Evolutionary conservation across 2,888 invertebrate genomes (phyloP).

Genomic region (Dendrolimus pini): DNA sequence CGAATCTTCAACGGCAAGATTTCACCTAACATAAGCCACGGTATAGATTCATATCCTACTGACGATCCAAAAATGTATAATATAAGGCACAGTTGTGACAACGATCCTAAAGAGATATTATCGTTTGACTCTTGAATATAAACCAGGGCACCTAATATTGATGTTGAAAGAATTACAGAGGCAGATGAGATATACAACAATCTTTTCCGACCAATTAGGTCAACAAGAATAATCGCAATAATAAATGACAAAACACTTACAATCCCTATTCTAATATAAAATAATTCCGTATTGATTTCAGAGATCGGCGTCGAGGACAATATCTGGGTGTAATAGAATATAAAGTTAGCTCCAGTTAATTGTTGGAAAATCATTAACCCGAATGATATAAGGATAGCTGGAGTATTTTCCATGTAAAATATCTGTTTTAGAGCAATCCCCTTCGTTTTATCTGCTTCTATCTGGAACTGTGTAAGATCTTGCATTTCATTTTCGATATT

Average conservation of each 20-base stretch:
- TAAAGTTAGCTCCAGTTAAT: constrained; percentile 90
- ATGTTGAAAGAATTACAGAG: constrained; percentile 85
- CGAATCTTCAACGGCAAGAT: constrained; percentile 91
- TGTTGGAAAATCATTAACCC: constrained; percentile 98
- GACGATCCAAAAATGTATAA: constrained; percentile 92
- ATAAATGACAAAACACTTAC: constrained; percentile 94
- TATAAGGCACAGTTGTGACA: constrained; percentile 88
- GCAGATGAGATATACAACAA: constrained; percentile 89
- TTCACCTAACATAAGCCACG: constrained; percentile 96
- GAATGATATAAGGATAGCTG: constrained; percentile 87
- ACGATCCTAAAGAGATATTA: constrained; percentile 75
- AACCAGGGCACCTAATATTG: constrained; percentile 80
- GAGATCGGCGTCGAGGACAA: constrained; percentile 81
- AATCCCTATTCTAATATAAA: constrained; percentile 90
- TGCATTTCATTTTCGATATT: no score
- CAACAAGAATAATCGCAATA: constrained; percentile 90
- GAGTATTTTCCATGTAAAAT: constrained; percentile 80
- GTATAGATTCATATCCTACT: constrained; percentile 89
- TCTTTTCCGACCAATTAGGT: constrained; percentile 93
- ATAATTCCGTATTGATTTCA: constrained; percentile 82
- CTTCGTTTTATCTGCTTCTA: constrained; percentile 14
- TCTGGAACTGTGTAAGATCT: no score
- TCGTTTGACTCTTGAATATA: constrained; percentile 40
- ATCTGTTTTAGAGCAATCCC: constrained; percentile 80
- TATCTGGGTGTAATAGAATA: constrained; percentile 93